Conservation (phyloP, 35 echinoderm and acorn worm genomes). For the Ptychodera flava region DNA sequence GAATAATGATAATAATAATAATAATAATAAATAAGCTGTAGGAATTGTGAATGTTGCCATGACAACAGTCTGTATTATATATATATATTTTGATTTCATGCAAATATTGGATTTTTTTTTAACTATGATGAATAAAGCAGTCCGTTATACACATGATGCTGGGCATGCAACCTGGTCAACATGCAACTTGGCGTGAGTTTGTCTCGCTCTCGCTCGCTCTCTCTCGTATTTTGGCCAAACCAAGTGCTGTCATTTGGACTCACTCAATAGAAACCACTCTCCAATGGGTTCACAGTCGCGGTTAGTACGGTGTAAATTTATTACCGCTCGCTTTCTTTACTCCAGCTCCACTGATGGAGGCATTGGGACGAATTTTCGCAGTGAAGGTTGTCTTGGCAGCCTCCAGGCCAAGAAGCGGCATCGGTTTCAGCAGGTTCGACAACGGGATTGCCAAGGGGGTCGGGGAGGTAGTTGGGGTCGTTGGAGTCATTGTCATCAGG, state of each 20-base stretch:
- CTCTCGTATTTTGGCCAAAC: background rate
- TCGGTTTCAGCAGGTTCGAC: constrained; percentile 20
- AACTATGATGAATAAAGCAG: background rate
- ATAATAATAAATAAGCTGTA: too few species aligned
- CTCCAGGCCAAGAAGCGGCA: constrained; percentile 18
- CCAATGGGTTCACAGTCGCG: too few species aligned
- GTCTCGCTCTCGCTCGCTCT: background rate
- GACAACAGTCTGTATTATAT: too few species aligned
- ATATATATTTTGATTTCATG: constrained; percentile 2
- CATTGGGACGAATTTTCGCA: background rate
- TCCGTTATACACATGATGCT: background rate
- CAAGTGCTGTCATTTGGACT: background rate
- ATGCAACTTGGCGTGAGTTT: background rate
- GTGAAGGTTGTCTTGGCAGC: background rate
- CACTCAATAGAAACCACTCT: background rate
- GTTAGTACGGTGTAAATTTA: constrained; percentile 21
- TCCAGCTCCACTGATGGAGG: constrained; percentile 5
- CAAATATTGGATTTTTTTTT: background rate
- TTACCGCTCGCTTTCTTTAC: background rate
- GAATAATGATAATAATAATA: too few species aligned
- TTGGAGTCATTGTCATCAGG: background rate
- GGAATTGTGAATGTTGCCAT: too few species aligned
- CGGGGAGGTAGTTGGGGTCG: constrained; percentile 18
- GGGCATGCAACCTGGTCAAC: too few species aligned
- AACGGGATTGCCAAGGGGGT: constrained; percentile 23